Percentiles rank a stretch among this genome's conserved stretches.
Conservation (phyloP, 2,888 invertebrate species). For the Tupiocoris notatus region DNA sequence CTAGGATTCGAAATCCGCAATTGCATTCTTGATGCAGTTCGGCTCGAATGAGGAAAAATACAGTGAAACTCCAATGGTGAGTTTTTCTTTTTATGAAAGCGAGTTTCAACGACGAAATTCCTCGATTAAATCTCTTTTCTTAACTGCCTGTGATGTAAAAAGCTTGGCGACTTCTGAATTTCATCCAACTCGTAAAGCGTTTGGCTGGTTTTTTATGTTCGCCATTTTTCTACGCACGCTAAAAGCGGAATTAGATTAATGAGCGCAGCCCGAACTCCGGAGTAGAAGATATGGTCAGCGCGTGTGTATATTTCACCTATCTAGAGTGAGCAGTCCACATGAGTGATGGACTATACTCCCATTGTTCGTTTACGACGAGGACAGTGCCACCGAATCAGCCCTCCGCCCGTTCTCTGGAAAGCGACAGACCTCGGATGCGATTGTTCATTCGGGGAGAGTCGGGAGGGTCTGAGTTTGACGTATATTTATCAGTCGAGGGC, state of each 20-base stretch:
- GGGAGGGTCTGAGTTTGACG: not conserved
- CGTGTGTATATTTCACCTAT: not conserved
- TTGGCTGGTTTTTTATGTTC: not conserved
- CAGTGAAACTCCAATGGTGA: too few relatives aligned
- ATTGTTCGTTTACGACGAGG: not conserved
- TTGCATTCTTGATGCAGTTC: too few relatives aligned
- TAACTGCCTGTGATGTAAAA: too few relatives aligned
- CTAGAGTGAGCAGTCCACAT: not conserved
- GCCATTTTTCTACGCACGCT: not conserved
- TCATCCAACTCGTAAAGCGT: not conserved
- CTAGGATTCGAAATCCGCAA: too few relatives aligned
- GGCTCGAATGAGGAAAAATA: not conserved
- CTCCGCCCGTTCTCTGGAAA: not conserved
- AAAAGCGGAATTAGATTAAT: not conserved
- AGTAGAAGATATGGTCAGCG: not conserved
- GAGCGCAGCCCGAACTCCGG: not conserved
- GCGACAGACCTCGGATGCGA: not conserved
- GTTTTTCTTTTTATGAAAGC: not conserved
- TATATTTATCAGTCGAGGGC: not conserved
- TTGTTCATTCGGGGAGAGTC: not conserved
- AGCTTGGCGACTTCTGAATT: too few relatives aligned
- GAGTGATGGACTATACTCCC: not conserved
- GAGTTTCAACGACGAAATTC: not conserved
- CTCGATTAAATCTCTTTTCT: not conserved
- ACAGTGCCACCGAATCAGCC: not conserved